Conservation (phyloP, 2,888 invertebrate species). For the Orchestes rusci region DNA sequence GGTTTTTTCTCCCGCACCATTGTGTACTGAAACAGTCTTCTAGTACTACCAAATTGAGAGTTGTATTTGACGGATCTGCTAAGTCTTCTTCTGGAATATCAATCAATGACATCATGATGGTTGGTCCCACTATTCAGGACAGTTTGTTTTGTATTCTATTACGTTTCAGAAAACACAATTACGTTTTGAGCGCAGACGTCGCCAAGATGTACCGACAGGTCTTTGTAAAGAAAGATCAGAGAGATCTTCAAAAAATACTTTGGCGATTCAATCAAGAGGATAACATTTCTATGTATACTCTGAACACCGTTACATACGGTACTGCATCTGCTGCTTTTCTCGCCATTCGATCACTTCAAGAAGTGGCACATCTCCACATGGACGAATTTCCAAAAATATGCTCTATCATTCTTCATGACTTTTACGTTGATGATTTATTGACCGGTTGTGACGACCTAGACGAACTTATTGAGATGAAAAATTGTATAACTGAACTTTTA, state of each 20-base stretch:
- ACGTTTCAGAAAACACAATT: constrained; percentile 18
- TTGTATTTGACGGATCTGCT: constrained; percentile 12
- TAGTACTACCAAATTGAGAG: constrained; percentile 12
- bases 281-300: constrained; percentile 10
- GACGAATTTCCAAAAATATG: constrained; percentile 3
- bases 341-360: constrained; percentile 10
- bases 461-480: constrained; percentile 6
- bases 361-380: constrained; percentile 11
- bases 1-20: constrained; percentile 10
- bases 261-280: constrained; percentile 14
- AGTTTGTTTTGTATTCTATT: constrained; percentile 19
- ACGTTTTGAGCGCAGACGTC: constrained; percentile 23
- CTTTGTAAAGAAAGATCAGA: constrained; percentile 11
- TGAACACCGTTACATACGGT: constrained; percentile 24
- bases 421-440: constrained; percentile 26
- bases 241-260: constrained; percentile 18
- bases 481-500: constrained; percentile 6
- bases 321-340: constrained; percentile 19
- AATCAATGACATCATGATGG: constrained; percentile 8
- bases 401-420: constrained; percentile 16
- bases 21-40: constrained; percentile 5
- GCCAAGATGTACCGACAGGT: constrained; percentile 25
- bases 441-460: constrained; percentile 14
- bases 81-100: constrained; percentile 5
- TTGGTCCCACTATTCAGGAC: constrained; percentile 20